Base-by-base conservation (phyloP, 2,797 vertebrate genomes). In the Acipenser ruthenus region DNA sequence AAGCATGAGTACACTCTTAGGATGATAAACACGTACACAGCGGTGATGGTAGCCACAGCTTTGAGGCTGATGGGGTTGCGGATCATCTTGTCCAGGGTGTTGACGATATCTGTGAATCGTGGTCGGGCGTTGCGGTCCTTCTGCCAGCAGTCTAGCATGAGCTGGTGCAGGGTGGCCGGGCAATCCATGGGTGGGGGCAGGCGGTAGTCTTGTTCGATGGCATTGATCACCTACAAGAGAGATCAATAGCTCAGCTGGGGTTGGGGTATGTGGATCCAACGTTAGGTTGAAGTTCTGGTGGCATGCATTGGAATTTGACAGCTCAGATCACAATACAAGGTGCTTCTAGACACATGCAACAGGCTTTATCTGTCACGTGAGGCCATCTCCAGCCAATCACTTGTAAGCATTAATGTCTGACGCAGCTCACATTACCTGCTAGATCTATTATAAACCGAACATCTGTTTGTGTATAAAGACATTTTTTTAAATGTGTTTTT, bases 61-160 rank as follows among this genome's bases (percentile, higher is more conserved):
- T 99, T 99, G 81, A 98, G 94, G 88, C 94, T 98, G 73, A 94
- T 91, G 10, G 97, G 96, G 82, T 98, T 99, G 70, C 97, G 94
- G 84, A 99, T 98, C 93, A 99, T 97, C 83, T 99, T 99, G 80
- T 99, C 97, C 10, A 99, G 85, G 48, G 96, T 98, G 83, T 93
- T 94, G 83, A 99, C 96, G 7, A 97, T 98, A 84, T 98, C 95
- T 0, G 90, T 77, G 86, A 99, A 99, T 68, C 95, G 94, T 1
- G 97, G 97, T 66, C 97, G 91, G 60, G 93, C 92, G 51, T 97
- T 98, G 62, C 97, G 95, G 84, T 99, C 97, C 85, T 99, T 99
- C 85, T 99, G 96, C 97, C 97, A 99, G 75, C 97, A 99, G 84
- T 99, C 97, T 76, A 99, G 82, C 97, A 99, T 99, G 69, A 99